phyloP scores from a whole-genome alignment of 2,797 vertebrate species.

The Chromis chromis region DNA sequence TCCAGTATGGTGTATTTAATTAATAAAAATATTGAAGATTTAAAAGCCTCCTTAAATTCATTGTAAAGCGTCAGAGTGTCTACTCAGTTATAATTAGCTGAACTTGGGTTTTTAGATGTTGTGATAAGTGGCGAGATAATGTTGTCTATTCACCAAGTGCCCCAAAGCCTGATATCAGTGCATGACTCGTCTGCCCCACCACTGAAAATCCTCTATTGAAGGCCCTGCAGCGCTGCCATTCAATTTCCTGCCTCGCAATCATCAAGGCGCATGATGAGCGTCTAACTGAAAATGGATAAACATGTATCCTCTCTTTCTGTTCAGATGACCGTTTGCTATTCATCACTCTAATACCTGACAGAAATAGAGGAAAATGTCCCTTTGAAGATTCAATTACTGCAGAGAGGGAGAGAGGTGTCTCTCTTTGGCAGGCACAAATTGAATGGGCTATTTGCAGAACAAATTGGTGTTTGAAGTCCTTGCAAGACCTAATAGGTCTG shows the following conservation, averaged over 20 bases:
- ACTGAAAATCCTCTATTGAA: slow-evolving; percentile 65
- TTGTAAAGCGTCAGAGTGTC: slow-evolving; percentile 20
- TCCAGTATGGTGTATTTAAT: slow-evolving; percentile 99
- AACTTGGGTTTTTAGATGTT: slow-evolving; percentile 21
- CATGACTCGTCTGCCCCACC: slow-evolving; percentile 50
- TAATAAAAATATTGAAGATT: slow-evolving; percentile 97
- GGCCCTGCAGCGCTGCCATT: slow-evolving; percentile 55
- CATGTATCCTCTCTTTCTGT: slow-evolving; percentile 79
- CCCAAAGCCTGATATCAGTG: slow-evolving; percentile 54
- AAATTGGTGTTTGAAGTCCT: slow-evolving; percentile 88
- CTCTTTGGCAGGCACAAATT: slow-evolving; percentile 80
- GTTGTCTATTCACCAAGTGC: slow-evolving; percentile 35
- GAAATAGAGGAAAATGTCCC: slow-evolving; percentile 83
- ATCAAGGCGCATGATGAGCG: slow-evolving; percentile 77
- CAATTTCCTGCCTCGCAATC: slow-evolving; percentile 67
- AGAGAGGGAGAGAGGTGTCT: slow-evolving; percentile 81
- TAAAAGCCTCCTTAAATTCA: slow-evolving; percentile 67
- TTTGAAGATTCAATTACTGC: slow-evolving; percentile 89
- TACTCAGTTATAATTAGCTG: slow-evolving; percentile 1
- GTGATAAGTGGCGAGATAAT: slow-evolving; percentile 1
- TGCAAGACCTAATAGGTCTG: slow-evolving; percentile 85
- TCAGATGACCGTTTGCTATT: slow-evolving; percentile 83
- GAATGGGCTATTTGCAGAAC: slow-evolving; percentile 88
- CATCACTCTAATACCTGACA: slow-evolving; percentile 81
- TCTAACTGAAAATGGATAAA: slow-evolving; percentile 82